phyloP scores from a whole-genome alignment of 2,113 vertebrate genomes.

The Nanger granti region DNA sequence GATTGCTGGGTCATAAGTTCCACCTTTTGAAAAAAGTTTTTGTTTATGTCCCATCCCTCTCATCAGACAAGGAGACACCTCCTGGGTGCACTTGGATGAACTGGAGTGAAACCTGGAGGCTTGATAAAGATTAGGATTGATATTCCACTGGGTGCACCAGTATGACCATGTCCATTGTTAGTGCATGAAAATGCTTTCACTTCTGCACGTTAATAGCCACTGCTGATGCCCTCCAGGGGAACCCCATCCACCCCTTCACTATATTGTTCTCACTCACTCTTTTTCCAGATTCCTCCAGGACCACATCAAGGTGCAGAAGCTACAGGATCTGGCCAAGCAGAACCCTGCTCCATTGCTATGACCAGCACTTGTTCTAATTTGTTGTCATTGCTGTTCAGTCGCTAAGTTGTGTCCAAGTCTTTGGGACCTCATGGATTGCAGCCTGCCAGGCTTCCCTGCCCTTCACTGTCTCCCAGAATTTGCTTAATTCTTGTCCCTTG shows the following conservation, averaged over 20 bases:
- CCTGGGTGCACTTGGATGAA: background rate
- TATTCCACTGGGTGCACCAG: background rate
- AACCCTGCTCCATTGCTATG: background rate
- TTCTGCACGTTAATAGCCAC: accelerated
- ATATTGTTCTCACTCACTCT: background rate
- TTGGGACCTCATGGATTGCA: background rate
- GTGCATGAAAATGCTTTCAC: background rate
- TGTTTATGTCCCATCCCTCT: background rate
- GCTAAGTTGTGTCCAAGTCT: background rate
- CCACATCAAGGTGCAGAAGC: background rate
- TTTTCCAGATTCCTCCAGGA: background rate
- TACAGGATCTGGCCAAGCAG: background rate
- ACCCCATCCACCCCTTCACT: background rate
- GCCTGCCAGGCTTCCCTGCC: background rate
- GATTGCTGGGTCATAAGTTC: too few species aligned
- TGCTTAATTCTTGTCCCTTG: background rate
- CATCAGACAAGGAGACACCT: background rate
- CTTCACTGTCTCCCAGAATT: background rate
- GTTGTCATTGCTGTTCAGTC: background rate
- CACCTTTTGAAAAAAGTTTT: background rate
- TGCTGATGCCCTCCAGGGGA: background rate
- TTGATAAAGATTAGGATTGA: background rate
- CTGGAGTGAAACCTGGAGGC: background rate
- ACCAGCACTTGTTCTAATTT: background rate
- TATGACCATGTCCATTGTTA: background rate